Evolutionary conservation across 1,140 invertebrate genomes (phyloP).

Genomic region (Eupristina koningsbergeri): DNA sequence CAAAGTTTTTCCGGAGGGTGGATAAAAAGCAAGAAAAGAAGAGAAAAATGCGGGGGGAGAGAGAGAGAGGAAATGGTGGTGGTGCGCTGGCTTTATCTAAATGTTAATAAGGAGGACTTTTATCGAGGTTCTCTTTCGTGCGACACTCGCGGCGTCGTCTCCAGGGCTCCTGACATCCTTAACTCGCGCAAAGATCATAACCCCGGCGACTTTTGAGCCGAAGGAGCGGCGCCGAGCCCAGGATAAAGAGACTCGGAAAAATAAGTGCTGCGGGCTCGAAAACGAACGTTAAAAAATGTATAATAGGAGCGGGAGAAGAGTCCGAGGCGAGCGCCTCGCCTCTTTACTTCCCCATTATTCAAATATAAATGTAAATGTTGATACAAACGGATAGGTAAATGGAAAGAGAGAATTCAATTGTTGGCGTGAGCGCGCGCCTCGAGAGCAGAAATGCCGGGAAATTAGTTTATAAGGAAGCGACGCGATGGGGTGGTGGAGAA

Average conservation of each 20-base stretch:
- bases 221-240: neutral
- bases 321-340: slow-evolving; percentile 60
- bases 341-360: slow-evolving; percentile 75
- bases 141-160: neutral
- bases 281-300: slow-evolving; percentile 73
- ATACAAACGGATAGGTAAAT: slow-evolving; percentile 75
- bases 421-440: slow-evolving; percentile 58
- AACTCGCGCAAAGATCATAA: slow-evolving; percentile 49
- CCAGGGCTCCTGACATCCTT: neutral
- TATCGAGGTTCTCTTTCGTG: slow-evolving; percentile 30
- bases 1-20: slow-evolving; percentile 8
- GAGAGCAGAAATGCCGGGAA: slow-evolving; percentile 60
- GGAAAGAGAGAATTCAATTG: slow-evolving; percentile 75
- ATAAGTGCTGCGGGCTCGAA: slow-evolving; percentile 67
- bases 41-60: neutral
- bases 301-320: slow-evolving; percentile 52
- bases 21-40: slow-evolving; percentile 7
- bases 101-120: slow-evolving; percentile 65
- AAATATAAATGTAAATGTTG: slow-evolving; percentile 76
- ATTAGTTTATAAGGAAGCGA: slow-evolving; percentile 74
- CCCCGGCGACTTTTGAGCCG: slow-evolving; percentile 24
- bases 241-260: slow-evolving; percentile 9
- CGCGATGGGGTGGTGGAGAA: slow-evolving; percentile 55
- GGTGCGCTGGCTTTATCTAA: slow-evolving; percentile 68
- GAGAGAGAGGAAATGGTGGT: slow-evolving; percentile 49